phyloP scores from a whole-genome alignment of 1,140 invertebrate genomes.

The Drosophila ercepeae region DNA sequence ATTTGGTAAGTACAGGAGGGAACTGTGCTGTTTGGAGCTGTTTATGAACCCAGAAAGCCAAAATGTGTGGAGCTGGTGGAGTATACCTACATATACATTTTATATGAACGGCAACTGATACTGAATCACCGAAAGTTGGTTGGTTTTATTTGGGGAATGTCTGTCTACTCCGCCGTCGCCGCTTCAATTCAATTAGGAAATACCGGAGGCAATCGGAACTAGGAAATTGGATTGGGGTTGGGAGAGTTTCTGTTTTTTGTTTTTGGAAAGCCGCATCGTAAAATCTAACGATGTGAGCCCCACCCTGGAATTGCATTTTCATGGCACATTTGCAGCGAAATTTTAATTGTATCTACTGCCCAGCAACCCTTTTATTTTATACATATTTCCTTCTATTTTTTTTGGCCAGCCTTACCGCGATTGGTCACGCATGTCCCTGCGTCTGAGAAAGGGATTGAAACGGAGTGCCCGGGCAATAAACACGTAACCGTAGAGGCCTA shows the following conservation, averaged over 20 bases:
- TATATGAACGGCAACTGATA: background rate
- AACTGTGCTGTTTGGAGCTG: background rate
- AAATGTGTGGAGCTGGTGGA: slow-evolving; percentile 20
- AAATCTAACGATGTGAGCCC: slow-evolving; percentile 73
- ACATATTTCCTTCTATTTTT: background rate
- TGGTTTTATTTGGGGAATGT: background rate
- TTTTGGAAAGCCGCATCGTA: slow-evolving; percentile 61
- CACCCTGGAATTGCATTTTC: slow-evolving; percentile 72
- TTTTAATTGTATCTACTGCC: slow-evolving; percentile 74
- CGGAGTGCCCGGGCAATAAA: slow-evolving; percentile 61
- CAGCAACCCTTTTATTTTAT: slow-evolving; percentile 54
- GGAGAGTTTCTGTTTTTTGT: background rate
- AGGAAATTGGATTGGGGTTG: background rate
- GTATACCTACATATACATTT: background rate
- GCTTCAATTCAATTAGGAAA: slow-evolving; percentile 49
- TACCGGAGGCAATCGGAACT: slow-evolving; percentile 40
- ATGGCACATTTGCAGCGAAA: slow-evolving; percentile 72
- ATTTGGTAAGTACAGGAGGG: slow-evolving; percentile 29
- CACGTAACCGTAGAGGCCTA: slow-evolving; percentile 65
- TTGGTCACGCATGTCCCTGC: slow-evolving; percentile 76
- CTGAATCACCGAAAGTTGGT: slow-evolving; percentile 29
- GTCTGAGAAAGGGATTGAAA: slow-evolving; percentile 25
- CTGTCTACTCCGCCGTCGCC: background rate
- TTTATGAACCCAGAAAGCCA: slow-evolving; percentile 24
- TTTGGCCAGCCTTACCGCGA: slow-evolving; percentile 55